Evolutionary conservation across 2,888 invertebrate genomes (phyloP), one percentile per base, ranked within the genome.

Genomic region (Drosophila mayaguana): DNA sequence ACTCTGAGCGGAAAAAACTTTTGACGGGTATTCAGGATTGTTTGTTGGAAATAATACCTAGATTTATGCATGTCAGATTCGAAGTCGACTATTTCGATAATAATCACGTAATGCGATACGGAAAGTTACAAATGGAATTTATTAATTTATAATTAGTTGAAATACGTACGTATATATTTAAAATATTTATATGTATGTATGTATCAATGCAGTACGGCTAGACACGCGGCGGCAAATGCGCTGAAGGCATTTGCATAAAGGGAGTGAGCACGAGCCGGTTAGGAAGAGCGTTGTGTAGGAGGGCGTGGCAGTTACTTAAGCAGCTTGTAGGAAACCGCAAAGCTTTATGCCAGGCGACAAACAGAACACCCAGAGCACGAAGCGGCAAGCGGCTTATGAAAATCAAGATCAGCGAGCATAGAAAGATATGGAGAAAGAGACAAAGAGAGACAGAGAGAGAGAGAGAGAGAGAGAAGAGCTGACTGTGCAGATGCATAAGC

Each of bases 381-480:
- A 61, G 64, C 57, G 63, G 32, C 80, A 76, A 77, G 72, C 77
- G 56, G 77, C 78, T 80, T 80, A 78, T 76, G 65, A 78, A 78
- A 78, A 80, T 78, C 80, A 78, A 78, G 80, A 78, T 78, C 78
- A 78, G 77, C 61, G 36, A 32, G 22, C 25, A 50, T 50, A 32
- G 28, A 32, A 32, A 18, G 28, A 50, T 6, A 50, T 32, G 28
- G 6, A n/a, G 11, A 45, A n/a, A 22, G 12, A 34, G 14, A n/a
- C 25, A 34, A 18, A 54, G 9, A 28, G 18, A 36, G 16, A 55
- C 2, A 25, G 18, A n/a, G 16, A 14, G 0, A 18, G 7, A 7
- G 22, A 2, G 16, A n/a, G 32, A 9, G 32, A 28, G 28, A 28
- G 28, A 8, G 28, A 28, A 28, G 28, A 28, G 3, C 3, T 11